Evolutionary conservation across 2,888 invertebrate genomes (phyloP), one percentile per base, ranked within the genome.

Genomic region (Aproaerema taeniolella): DNA sequence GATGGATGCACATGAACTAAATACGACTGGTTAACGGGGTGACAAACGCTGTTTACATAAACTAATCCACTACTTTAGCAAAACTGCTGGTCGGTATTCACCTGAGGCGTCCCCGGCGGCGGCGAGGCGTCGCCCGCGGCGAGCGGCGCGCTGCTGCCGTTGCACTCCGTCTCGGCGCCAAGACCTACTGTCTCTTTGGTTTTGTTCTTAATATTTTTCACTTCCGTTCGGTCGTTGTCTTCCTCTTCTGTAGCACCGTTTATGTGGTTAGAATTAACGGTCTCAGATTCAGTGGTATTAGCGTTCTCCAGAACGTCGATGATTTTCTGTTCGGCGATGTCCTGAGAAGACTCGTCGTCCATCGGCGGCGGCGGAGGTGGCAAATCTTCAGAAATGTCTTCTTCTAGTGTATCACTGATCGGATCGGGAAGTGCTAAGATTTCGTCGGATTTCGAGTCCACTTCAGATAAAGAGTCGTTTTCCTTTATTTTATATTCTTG

Each of bases 21-120:
- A 68, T 69, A 75, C 66, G 64, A 66, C 69, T 64, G 72, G n/a
- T 74, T 73, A 74, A 73, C 68, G 58, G 71, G 71, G 48, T 53
- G 51, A 64, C 61, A 65, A 69, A 67, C 61, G 61, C 55, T 68
- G 67, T 58, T 59, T 68, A 71, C 49, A 67, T 61, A 68, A 57
- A 69, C 78, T 79, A 81, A 67, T 73, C 80, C 72, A 78, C 83
- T 83, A 83, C 83, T 62, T 73, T 70, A 69, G 70, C 74, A 70
- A 75, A 72, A 65, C 59, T 55, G 61, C 63, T 73, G 71, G 67
- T 49, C 69, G 62, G 72, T 82, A 82, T 68, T 83, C 83, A 86
- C 85, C 85, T 86, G 85, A 49, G 63, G 61, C 50, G 57, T 44
- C 49, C 44, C 43, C 49, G 61, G 25, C 38, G 24, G 24, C 15